Base-by-base conservation (phyloP, 1,140 invertebrate species). In the Drosophila pseudoobscura region DNA sequence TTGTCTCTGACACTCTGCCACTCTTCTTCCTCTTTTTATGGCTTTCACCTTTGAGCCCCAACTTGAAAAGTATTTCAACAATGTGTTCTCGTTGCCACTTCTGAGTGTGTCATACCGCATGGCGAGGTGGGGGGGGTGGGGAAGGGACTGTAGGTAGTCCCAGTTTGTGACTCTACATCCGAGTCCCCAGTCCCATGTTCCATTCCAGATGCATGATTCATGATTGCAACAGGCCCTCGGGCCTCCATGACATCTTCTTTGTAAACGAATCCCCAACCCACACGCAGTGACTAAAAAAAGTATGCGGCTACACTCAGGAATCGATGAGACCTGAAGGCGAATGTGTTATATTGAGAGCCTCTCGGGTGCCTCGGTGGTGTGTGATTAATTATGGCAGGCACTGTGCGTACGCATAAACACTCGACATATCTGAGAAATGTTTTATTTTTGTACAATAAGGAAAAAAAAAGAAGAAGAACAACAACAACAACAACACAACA, bases 1-100 rank as follows among this genome's bases (percentile, higher is more conserved):
- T 46, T 49, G 17, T 56, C 24, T 31, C 29, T 31, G 31, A 2
- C 31, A 31, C 31, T 45, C 57, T 29, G 41, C 39, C 39, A 20
- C 15, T 15, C 51, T 51, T 65, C 13, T 47, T 49, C 35, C 43
- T 44, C 29, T 47, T 70, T 70, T 76, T 82, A 75, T 85, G 78
- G 61, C 55, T 74, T 89, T 89, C 80, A 75, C 82, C 83, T 82
- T 78, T 87, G 62, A 47, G 51, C 75, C 65, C 47, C 20, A 61
- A 47, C 64, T 60, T 31, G 35, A 53, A 78, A 46, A 62, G 58
- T 68, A 75, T 68, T 62, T 76, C 41, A 74, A 70, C 68, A 70
- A 70, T 69, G 54, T 60, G 56, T 17, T 58, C 50, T 49, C 35
- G 22, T 46, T 57, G 49, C 11, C 41, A 59, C 43, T 58, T 29